These are phyloP conservation scores for Smutsia gigantea DNA, from an alignment of 2,797 vertebrate genomes.

Conservation along the genomic window DNA sequence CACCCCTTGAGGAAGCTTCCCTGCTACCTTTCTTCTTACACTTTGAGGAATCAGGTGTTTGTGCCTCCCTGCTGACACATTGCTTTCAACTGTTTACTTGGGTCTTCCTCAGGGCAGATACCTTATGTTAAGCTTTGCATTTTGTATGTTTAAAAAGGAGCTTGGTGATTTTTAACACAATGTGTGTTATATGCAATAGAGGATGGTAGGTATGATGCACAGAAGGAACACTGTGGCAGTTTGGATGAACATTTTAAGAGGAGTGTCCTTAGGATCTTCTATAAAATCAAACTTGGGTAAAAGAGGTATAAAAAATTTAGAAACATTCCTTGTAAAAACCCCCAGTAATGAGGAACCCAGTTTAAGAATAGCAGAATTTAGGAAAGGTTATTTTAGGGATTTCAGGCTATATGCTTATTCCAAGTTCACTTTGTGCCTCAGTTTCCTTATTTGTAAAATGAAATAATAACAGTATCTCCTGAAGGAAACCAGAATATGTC, in stretches of 20 bases:
- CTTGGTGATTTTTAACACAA: background rate
- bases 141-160: background rate
- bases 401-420: constrained; percentile 4
- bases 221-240: background rate
- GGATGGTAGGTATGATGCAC: background rate
- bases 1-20: background rate
- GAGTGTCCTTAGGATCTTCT: background rate
- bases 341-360: background rate
- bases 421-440: background rate
- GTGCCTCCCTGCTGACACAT: background rate
- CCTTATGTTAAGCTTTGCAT: background rate
- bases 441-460: constrained; percentile 20
- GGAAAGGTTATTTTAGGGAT: background rate
- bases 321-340: background rate
- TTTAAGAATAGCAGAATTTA: constrained; percentile 47
- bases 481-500: constrained; percentile 13
- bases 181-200: background rate
- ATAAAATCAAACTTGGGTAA: background rate
- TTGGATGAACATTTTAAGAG: background rate
- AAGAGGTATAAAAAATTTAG: background rate
- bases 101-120: background rate
- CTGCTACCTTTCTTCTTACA: background rate
- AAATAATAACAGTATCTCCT: background rate
- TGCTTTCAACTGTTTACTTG: background rate
- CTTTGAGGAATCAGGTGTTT: background rate